These are phyloP conservation scores for Petromus typicus DNA, from an alignment of 2,113 vertebrate species.

Conservation along the genomic window DNA sequence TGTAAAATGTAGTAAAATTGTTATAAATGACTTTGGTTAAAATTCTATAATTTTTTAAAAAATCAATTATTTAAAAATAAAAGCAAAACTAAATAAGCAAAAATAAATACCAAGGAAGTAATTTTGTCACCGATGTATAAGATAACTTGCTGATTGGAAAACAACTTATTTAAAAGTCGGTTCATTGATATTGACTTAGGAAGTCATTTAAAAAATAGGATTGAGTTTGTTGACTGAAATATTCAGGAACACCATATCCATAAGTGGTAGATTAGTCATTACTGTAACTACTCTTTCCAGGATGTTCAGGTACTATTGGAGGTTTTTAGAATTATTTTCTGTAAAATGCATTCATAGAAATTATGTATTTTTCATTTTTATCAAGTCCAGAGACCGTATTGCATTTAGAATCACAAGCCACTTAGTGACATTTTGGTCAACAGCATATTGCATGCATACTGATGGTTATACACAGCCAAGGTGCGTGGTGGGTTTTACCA, in stretches of 20 bases:
- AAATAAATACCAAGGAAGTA: not conserved
- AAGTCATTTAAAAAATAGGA: not conserved
- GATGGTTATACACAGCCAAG: not conserved
- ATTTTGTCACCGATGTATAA: not conserved
- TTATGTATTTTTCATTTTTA: not conserved
- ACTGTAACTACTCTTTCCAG: not conserved
- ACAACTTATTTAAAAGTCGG: not conserved
- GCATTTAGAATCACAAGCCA: no score
- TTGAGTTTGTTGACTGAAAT: not conserved
- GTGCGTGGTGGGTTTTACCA: not conserved
- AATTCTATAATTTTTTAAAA: not conserved
- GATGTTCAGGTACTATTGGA: not conserved
- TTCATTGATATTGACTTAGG: not conserved
- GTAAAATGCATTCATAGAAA: not conserved
- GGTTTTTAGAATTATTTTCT: not conserved
- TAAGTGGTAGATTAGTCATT: not conserved
- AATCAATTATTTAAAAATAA: not conserved
- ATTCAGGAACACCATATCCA: no score
- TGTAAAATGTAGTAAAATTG: not conserved
- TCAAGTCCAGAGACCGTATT: not conserved
- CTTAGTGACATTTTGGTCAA: not conserved
- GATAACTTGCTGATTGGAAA: not conserved
- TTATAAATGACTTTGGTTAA: not conserved
- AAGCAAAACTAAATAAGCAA: not conserved
- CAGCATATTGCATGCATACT: not conserved